Conservation (phyloP, 2,888 invertebrate genomes). For the Mesorhabditis belari region DNA sequence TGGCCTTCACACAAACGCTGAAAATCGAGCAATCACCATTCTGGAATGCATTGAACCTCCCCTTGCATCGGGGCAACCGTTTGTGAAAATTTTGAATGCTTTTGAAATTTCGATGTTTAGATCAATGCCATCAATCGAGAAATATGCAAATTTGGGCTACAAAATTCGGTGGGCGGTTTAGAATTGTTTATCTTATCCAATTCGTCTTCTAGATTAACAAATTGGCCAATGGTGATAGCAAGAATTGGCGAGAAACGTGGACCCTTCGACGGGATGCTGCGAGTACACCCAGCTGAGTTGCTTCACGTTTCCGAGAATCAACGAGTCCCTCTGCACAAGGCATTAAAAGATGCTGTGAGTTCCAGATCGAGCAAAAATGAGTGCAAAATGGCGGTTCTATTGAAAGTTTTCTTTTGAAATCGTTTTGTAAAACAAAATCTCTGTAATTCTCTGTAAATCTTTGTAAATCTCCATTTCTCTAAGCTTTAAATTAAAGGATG, state of each 20-base stretch:
- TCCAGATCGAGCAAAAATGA: too few species aligned
- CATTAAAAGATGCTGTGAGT: neutral
- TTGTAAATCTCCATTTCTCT: too few species aligned
- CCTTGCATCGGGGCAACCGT: neutral
- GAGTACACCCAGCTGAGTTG: neutral
- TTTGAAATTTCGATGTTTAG: too few species aligned
- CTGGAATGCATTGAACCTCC: neutral
- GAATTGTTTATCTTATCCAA: neutral
- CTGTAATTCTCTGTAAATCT: too few species aligned
- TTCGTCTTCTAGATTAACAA: neutral
- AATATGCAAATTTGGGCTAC: too few species aligned
- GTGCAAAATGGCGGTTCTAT: too few species aligned
- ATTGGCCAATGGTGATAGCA: neutral
- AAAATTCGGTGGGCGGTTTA: too few species aligned
- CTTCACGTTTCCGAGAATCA: neutral
- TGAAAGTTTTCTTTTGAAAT: neutral
- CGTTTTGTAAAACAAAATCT: too few species aligned
- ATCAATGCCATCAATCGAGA: too few species aligned
- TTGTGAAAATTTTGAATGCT: too few species aligned
- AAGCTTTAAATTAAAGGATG: too few species aligned
- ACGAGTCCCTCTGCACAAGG: neutral
- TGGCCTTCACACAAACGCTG: neutral
- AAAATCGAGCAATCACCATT: neutral
- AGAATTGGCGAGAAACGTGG: neutral
- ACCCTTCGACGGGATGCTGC: too few species aligned